These are phyloP conservation scores for Albula goreensis DNA, from an alignment of 2,113 vertebrate species.

Conservation along the genomic window DNA sequence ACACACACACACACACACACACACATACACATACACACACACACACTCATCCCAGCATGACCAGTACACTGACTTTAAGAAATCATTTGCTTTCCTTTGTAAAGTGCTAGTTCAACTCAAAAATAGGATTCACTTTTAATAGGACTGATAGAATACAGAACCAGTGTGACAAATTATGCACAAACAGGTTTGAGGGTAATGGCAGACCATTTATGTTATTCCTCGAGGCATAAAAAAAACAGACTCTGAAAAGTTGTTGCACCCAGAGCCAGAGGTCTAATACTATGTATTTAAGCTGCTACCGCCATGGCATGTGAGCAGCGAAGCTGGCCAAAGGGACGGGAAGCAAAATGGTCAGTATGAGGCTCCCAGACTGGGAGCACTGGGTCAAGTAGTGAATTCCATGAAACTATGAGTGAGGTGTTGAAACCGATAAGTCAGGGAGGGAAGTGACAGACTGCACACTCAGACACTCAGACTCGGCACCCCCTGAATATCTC, in stretches of 20 bases:
- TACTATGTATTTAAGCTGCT: background rate
- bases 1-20: too few relatives aligned
- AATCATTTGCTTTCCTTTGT: too few relatives aligned
- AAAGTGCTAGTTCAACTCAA: too few relatives aligned
- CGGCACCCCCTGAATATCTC: slow-evolving; percentile 40
- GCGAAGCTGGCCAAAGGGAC: background rate
- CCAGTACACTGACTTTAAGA: too few relatives aligned
- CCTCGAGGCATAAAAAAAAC: background rate
- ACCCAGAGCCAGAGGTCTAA: background rate
- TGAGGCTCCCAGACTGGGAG: background rate
- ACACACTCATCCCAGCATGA: too few relatives aligned
- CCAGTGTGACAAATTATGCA: background rate
- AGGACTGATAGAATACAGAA: background rate
- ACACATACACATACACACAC: too few relatives aligned
- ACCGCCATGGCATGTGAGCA: background rate
- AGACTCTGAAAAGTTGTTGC: background rate
- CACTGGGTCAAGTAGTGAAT: slow-evolving; percentile 16
- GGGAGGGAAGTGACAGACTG: slow-evolving; percentile 58
- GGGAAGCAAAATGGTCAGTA: background rate
- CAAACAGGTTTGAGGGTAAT: background rate
- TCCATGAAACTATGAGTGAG: slow-evolving; percentile 18
- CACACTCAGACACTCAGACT: slow-evolving; percentile 42
- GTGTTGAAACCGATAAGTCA: slow-evolving; percentile 5
- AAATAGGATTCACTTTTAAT: background rate
- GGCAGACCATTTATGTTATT: background rate